Conservation (phyloP, 2,888 invertebrate species). For the Argyra leucocephala region DNA sequence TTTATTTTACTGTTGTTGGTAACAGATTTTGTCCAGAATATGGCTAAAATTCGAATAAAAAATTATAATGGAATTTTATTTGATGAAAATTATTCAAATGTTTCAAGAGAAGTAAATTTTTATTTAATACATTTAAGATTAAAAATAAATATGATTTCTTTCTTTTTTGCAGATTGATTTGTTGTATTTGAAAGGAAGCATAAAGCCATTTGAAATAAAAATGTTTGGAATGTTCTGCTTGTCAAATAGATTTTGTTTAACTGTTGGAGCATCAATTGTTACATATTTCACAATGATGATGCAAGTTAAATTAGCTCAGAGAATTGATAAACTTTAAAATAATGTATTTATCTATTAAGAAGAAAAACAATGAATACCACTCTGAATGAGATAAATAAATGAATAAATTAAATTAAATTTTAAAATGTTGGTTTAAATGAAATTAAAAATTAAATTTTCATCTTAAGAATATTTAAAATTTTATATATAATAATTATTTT, state of each 20-base stretch:
- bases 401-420: no score
- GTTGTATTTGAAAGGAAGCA: background rate
- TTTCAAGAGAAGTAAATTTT: background rate
- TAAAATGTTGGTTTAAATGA: no score
- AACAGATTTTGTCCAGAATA: background rate
- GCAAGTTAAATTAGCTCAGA: background rate
- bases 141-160: background rate
- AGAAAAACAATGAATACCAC: no score
- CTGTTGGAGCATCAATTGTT: background rate
- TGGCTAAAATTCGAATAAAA: background rate
- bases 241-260: background rate
- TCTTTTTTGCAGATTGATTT: background rate
- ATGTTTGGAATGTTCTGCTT: background rate
- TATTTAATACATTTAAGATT: background rate
- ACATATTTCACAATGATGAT: background rate
- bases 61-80: background rate
- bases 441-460: no score
- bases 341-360: no score
- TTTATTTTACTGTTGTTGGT: background rate
- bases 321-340: no score
- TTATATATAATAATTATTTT: no score
- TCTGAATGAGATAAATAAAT: no score
- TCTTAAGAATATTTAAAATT: no score
- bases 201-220: background rate
- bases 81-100: background rate